These are phyloP conservation scores for Zoanthus sansibaricus DNA, from an alignment of 92 coral and sea anemone species.

Conservation along the genomic window DNA sequence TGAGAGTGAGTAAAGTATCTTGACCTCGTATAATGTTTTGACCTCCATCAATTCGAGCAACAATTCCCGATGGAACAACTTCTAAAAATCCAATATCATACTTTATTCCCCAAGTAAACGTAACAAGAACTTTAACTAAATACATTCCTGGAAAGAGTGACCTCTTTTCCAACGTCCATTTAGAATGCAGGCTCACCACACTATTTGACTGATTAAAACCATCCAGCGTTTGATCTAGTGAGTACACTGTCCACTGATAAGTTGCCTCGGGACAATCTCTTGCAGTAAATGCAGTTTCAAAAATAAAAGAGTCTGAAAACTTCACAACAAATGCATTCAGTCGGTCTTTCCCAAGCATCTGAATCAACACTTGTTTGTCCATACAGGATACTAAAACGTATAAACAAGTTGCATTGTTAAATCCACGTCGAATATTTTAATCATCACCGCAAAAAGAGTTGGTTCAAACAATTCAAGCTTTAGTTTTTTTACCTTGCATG, in stretches of 20 bases:
- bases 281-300: slow-evolving; percentile 7
- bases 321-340: background rate
- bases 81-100: slow-evolving; percentile 34
- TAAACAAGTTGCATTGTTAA: background rate
- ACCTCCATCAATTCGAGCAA: slow-evolving; percentile 42
- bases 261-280: slow-evolving; percentile 9
- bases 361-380: slow-evolving; percentile 3
- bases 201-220: background rate
- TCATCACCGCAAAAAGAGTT: background rate
- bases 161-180: slow-evolving; percentile 4
- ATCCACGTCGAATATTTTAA: background rate
- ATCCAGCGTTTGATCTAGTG: background rate
- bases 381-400: background rate
- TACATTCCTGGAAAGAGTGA: slow-evolving; percentile 15
- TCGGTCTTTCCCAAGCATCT: slow-evolving; percentile 3
- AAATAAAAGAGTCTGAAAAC: slow-evolving; percentile 11
- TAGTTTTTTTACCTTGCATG: no score
- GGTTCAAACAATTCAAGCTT: background rate
- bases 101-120: background rate
- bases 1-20: slow-evolving; percentile 5
- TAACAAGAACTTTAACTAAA: slow-evolving; percentile 6
- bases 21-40: background rate
- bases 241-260: slow-evolving; percentile 8
- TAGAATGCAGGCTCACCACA: slow-evolving; percentile 16
- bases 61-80: background rate